Evolutionary conservation across 2,797 vertebrate species (phyloP).

Genomic region (Pseudotriccus pelzelni): DNA sequence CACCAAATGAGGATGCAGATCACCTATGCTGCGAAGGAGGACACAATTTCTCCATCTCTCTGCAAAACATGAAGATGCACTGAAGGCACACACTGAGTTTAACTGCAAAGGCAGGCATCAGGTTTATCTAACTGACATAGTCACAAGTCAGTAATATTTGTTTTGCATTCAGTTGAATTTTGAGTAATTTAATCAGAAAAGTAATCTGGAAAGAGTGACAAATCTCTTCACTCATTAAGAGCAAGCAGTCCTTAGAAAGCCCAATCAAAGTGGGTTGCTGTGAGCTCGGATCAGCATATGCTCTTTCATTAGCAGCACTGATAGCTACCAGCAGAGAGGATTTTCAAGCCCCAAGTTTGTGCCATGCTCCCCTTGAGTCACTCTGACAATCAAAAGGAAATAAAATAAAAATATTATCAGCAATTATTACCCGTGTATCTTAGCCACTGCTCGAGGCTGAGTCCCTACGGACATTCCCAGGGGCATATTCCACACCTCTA

Average conservation of each 20-base stretch:
- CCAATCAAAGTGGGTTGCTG: not conserved
- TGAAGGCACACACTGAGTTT: not conserved
- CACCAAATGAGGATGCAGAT: not conserved
- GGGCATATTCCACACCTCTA: not conserved
- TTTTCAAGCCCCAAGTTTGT: not conserved
- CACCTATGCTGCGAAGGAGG: not conserved
- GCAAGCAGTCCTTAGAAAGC: not conserved
- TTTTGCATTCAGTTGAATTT: not conserved
- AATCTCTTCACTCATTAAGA: not conserved
- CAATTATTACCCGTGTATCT: not conserved
- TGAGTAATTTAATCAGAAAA: constrained; percentile 13
- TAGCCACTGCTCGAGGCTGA: not conserved
- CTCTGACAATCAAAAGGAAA: not conserved
- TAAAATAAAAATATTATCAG: constrained; percentile 4
- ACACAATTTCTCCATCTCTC: not conserved
- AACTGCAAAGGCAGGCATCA: not conserved
- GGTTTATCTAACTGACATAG: not conserved
- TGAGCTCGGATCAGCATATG: not conserved
- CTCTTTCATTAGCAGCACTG: not conserved
- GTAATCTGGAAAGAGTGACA: not conserved
- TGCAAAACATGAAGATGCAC: not conserved
- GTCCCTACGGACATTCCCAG: not conserved
- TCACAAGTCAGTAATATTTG: not conserved
- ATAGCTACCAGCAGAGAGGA: not conserved
- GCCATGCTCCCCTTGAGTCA: not conserved